Evolutionary conservation across 2,113 vertebrate species (phyloP).

Genomic region (Parotia lawesii): DNA sequence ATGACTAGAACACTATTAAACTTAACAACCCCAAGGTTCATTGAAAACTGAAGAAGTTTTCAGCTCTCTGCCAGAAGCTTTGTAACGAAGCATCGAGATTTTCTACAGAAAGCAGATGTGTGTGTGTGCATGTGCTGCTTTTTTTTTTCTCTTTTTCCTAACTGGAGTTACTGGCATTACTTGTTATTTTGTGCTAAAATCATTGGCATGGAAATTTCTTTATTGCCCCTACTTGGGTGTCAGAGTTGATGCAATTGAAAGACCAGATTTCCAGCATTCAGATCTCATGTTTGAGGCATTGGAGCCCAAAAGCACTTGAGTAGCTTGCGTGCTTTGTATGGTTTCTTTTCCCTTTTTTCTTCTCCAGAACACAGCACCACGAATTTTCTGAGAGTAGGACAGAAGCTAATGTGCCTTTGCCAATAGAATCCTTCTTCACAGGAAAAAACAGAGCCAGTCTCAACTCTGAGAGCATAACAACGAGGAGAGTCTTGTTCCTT

Average conservation of each 20-base stretch:
- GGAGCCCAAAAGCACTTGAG: neutral
- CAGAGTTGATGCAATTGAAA: neutral
- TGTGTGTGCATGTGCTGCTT: neutral
- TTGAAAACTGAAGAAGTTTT: slow-evolving; percentile 13
- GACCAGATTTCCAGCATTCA: neutral
- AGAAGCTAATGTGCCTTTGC: neutral
- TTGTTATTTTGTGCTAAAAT: slow-evolving; percentile 8
- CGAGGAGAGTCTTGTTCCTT: neutral
- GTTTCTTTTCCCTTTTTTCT: neutral
- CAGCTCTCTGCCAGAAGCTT: slow-evolving; percentile 7
- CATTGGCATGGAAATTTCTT: neutral
- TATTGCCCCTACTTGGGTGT: neutral
- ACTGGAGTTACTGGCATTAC: neutral
- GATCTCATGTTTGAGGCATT: neutral
- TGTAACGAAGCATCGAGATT: neutral
- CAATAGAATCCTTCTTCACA: neutral
- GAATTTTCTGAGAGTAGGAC: neutral
- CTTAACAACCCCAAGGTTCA: slow-evolving; percentile 23
- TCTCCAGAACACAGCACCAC: neutral
- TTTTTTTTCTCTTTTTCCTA: neutral
- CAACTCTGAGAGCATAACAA: neutral
- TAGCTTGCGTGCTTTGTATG: neutral
- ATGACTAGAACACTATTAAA: slow-evolving; percentile 18
- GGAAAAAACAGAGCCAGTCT: neutral
- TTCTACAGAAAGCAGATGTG: slow-evolving; percentile 3